Conservation (phyloP, 2,113 vertebrate genomes). For the Oncorhynchus keta region DNA sequence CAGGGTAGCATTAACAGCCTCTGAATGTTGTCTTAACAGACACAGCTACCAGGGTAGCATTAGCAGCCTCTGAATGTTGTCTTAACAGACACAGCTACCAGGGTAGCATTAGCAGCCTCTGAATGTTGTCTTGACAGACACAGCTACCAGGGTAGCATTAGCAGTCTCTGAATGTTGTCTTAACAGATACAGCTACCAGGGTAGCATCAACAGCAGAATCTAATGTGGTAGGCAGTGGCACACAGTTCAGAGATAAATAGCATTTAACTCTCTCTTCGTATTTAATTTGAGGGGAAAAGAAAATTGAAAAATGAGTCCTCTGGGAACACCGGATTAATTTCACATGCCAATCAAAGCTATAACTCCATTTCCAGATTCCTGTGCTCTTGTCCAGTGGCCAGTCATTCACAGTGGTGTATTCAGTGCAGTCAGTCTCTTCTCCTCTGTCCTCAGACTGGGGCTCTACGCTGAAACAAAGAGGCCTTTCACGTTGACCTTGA, state of each 20-base stretch:
- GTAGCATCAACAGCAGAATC: conserved; percentile 10
- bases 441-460: conserved; percentile 55
- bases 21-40: no score
- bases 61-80: no score
- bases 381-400: conserved; percentile 49
- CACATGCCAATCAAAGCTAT: conserved; percentile 59
- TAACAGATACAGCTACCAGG: neutral
- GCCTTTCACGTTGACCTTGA: conserved; percentile 49
- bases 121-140: no score
- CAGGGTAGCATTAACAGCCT: no score
- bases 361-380: conserved; percentile 43
- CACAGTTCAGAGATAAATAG: neutral
- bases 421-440: conserved; percentile 51
- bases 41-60: no score
- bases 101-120: no score
- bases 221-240: neutral
- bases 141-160: no score
- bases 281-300: conserved; percentile 54
- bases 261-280: conserved; percentile 1
- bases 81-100: no score
- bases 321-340: conserved; percentile 22
- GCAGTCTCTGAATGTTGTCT: no score
- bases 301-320: conserved; percentile 38
- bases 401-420: conserved; percentile 55
- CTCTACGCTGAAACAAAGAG: conserved; percentile 68